phyloP scores from a whole-genome alignment of 2,113 vertebrate genomes.

The Anolis carolinensis region DNA sequence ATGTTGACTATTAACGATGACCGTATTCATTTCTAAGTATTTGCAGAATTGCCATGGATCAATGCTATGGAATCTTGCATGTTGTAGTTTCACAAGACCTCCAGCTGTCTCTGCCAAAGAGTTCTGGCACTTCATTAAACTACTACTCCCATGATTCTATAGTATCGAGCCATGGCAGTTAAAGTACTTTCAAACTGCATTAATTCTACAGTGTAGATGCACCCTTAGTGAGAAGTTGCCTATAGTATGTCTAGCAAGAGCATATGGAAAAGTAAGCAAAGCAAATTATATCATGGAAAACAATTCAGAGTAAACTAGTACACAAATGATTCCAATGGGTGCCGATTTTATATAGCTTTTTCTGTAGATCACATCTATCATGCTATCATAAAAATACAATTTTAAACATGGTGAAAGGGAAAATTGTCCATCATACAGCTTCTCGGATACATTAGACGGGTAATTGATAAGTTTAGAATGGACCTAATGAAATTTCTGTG shows the following conservation, averaged over 20 bases:
- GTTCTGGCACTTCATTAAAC: no score
- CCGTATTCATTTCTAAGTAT: no score
- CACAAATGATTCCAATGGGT: neutral
- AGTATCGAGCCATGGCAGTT: no score
- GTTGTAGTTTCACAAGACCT: no score
- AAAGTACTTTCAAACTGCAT: no score
- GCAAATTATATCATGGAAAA: neutral
- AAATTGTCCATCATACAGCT: neutral
- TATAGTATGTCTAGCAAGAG: neutral
- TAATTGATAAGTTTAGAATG: neutral
- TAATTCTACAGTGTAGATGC: no score
- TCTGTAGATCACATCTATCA: neutral
- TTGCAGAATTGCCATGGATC: no score
- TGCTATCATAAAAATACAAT: neutral
- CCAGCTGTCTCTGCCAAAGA: no score
- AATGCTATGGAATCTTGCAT: no score
- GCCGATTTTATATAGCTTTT: neutral
- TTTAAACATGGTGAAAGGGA: neutral
- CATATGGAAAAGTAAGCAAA: neutral
- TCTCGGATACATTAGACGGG: neutral
- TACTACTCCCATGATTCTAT: no score
- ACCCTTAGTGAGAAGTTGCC: neutral
- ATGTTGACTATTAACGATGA: no score
- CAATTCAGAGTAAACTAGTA: neutral
- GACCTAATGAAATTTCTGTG: neutral